Conservation (phyloP, 2,888 invertebrate genomes). For the Cremastinae sp. region DNA sequence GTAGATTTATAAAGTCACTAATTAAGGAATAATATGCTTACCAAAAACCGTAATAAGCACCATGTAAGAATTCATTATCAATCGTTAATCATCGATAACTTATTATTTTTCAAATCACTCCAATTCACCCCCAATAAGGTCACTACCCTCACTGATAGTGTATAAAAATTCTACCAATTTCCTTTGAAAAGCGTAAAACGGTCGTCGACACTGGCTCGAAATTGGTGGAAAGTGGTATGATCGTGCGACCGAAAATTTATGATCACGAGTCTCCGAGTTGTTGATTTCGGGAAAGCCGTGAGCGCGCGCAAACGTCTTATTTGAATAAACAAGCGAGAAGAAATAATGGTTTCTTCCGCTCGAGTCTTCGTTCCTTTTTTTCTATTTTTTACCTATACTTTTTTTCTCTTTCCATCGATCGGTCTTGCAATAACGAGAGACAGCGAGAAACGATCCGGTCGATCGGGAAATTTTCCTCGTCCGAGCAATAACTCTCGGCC, state of each 20-base stretch:
- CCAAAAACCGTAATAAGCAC: no score
- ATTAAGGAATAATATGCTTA: no score
- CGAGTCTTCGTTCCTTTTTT: conserved; percentile 23
- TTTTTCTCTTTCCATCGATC: conserved; percentile 7
- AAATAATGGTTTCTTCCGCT: conserved; percentile 38
- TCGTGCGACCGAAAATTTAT: conserved; percentile 23
- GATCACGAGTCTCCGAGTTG: conserved; percentile 11
- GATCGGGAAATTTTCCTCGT: conserved; percentile 46
- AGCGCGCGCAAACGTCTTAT: conserved; percentile 36
- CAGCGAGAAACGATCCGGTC: conserved; percentile 41
- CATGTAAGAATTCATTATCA: no score
- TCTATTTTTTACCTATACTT: not conserved
- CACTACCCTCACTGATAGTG: no score
- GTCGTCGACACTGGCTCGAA: no score
- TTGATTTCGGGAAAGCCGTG: conserved; percentile 40
- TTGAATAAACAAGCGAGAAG: conserved; percentile 32
- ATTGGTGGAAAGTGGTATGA: not conserved
- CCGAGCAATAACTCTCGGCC: conserved; percentile 38
- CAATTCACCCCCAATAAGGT: no score
- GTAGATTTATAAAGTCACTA: no score
- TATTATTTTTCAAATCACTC: no score
- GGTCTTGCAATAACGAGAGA: conserved; percentile 28
- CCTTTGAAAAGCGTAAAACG: no score
- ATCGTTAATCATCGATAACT: no score
- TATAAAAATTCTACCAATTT: no score